These are phyloP conservation scores for Cryptosula pallasiana DNA, from an alignment of 2,888 invertebrate species.

Conservation along the genomic window DNA sequence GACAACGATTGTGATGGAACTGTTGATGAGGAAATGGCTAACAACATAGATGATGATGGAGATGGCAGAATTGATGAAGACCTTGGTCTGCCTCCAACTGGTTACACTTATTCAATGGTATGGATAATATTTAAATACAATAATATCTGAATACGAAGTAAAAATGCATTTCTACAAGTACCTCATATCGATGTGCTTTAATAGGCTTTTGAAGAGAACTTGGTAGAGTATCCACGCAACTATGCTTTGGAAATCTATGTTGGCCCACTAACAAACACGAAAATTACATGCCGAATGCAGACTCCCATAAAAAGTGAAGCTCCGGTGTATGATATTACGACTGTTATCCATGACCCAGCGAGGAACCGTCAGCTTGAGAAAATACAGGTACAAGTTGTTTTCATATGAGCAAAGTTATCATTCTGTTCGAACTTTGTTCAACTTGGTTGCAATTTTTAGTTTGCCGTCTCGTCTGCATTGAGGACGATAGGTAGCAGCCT, in stretches of 20 bases:
- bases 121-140: no score
- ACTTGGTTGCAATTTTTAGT: no score
- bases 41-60: slow-evolving; percentile 16
- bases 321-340: neutral
- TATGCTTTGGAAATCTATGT: slow-evolving; percentile 17
- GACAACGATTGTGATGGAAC: slow-evolving; percentile 22
- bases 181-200: no score
- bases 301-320: neutral
- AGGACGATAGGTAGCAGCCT: neutral
- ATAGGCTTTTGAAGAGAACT: slow-evolving; percentile 12
- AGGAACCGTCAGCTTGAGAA: no score
- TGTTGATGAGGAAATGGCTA: slow-evolving; percentile 5
- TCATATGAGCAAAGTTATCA: no score
- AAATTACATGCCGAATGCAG: neutral
- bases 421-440: no score
- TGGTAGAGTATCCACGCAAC: slow-evolving; percentile 16
- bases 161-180: no score
- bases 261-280: neutral
- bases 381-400: no score
- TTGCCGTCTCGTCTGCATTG: slow-evolving; percentile 10
- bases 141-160: no score
- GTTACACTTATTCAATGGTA: slow-evolving; percentile 2
- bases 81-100: neutral
- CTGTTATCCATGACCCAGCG: neutral
- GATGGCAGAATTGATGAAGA: slow-evolving; percentile 16